A percentile compares a stretch with the other conserved stretches of the same genome.
phyloP scores from a whole-genome alignment of 1,140 invertebrate species.

The Drosophila tani region DNA sequence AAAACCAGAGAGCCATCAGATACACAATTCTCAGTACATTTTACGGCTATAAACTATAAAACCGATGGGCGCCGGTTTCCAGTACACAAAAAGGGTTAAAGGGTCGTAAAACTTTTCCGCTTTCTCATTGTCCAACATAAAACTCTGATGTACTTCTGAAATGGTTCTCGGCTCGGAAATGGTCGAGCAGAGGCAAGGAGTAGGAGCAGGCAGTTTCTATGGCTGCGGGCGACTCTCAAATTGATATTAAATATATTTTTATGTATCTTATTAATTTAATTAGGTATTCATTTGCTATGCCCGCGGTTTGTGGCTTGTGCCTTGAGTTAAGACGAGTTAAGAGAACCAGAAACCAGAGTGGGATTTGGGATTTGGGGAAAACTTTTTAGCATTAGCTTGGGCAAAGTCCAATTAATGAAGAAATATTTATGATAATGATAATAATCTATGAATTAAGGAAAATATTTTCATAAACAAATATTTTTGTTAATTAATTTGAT shows the following conservation, averaged over 20 bases:
- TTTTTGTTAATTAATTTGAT: too few relatives aligned
- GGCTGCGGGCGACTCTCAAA: conserved; percentile 44
- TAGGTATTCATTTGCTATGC: conserved; percentile 44
- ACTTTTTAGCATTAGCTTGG: background rate
- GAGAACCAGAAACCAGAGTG: background rate
- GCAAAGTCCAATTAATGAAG: background rate
- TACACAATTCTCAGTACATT: conserved; percentile 58
- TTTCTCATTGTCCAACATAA: conserved; percentile 61
- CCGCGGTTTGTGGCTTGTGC: conserved; percentile 6
- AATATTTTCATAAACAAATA: background rate
- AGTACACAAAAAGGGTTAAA: conserved; percentile 52
- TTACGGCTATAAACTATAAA: conserved; percentile 66
- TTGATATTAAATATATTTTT: conserved; percentile 62
- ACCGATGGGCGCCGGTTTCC: conserved; percentile 43
- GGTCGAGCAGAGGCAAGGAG: background rate
- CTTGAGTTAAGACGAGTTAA: background rate
- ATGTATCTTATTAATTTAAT: conserved; percentile 70
- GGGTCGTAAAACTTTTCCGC: conserved; percentile 65
- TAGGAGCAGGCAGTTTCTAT: conserved; percentile 3
- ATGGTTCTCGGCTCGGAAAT: conserved; percentile 1
- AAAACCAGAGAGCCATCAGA: conserved; percentile 30
- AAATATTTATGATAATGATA: background rate
- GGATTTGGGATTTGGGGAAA: background rate
- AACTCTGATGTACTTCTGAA: conserved; percentile 53
- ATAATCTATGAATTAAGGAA: too few relatives aligned